Evolutionary conservation across 2,797 vertebrate genomes (phyloP), one percentile per base, ranked within the genome.

Genomic region (Danio kyathit): DNA sequence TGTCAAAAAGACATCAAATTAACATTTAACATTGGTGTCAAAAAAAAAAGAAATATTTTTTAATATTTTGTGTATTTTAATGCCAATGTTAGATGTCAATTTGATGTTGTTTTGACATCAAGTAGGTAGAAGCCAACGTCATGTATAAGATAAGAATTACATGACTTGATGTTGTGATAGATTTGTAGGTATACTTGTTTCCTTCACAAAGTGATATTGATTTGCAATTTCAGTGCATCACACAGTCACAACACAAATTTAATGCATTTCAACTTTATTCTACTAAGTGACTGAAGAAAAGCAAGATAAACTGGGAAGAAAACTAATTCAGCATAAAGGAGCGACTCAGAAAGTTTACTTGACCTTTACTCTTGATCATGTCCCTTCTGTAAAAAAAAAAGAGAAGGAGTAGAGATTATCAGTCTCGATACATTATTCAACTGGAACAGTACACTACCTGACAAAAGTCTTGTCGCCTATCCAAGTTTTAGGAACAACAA

Each of bases 301-400:
- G 82, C 54, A 57, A 69, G 69, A 83, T 51, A 29, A 59, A 19
- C 59, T 64, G 17, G 43, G 6, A 52, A 13, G 40, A 52, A 70
- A 59, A 86, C 81, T 65, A 83, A 84, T 86, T 73, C 86, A 87
- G 77, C 83, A 86, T 70, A 84, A 80, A 85, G 82, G 78, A 75
- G 77, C 88, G 75, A 89, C 57, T 76, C 83, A 84, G 79, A 71
- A 61, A 84, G 73, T 76, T 67, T 5, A 8, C 86, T 84, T 60
- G 75, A 86, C 83, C 67, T 90, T 93, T 87, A 94, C 87, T 94
- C 92, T 87, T 92, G 92, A 80, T 94, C 93, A n/a, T 92, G 89
- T 67, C 92, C 91, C 87, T 92, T 94, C 93, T 94, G 91, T 87
- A 86, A 83, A 57, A 83, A 57, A 83, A 82, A 85, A 79, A 84